Percentiles rank a stretch among this genome's conserved stretches.
These are phyloP conservation scores for Hippocampus guttulatus DNA, from an alignment of 2,113 vertebrate genomes.

Conservation along the genomic window DNA sequence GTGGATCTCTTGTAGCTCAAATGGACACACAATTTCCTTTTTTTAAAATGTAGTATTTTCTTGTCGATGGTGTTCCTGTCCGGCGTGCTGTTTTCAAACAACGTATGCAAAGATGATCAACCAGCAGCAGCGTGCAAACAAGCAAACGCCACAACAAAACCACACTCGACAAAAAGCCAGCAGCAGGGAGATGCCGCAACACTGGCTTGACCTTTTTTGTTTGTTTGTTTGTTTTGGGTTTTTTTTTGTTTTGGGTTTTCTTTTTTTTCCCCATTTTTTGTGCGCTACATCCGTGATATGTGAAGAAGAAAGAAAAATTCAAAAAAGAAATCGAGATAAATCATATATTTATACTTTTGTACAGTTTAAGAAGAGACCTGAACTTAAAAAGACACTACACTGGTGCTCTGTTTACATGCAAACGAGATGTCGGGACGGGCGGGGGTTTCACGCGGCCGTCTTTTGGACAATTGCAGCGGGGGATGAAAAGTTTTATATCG, in stretches of 20 bases:
- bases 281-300: constrained; percentile 73
- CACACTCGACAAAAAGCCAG: constrained; percentile 53
- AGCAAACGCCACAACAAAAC: constrained; percentile 54
- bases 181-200: constrained; percentile 59
- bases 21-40: constrained; percentile 61
- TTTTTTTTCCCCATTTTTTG: constrained; percentile 42
- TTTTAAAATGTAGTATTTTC: neutral
- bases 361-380: constrained; percentile 77
- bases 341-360: constrained; percentile 94
- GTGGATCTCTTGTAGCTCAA: constrained; percentile 98
- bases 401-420: constrained; percentile 86
- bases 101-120: constrained; percentile 91
- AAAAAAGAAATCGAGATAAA: constrained; percentile 69
- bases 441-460: neutral
- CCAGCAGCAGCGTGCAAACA: constrained; percentile 64
- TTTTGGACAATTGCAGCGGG: constrained; percentile 8
- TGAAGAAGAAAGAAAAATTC: constrained; percentile 57
- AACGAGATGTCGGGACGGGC: constrained; percentile 60
- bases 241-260: constrained; percentile 17
- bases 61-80: constrained; percentile 44
- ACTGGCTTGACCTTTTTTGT: constrained; percentile 38
- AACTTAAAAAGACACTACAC: constrained; percentile 79
- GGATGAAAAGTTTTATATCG: constrained; percentile 22
- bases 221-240: constrained; percentile 18
- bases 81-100: constrained; percentile 61